Conservation (phyloP, 2,797 vertebrate species). For the Diplodus puntazzo region DNA sequence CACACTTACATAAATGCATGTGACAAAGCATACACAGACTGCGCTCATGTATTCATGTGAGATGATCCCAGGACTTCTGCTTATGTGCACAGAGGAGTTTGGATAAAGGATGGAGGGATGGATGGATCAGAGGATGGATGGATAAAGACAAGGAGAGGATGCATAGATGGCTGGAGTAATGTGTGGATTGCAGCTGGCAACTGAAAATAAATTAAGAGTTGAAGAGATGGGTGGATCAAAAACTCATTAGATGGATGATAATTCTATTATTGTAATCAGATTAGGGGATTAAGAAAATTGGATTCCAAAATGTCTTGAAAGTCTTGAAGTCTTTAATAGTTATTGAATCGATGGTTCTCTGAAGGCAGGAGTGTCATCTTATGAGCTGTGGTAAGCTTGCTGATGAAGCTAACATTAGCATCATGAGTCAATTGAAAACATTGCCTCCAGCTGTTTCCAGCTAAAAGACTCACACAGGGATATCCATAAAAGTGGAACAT, state of each 20-base stretch:
- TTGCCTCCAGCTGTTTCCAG: too few relatives aligned
- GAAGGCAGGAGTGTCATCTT: too few relatives aligned
- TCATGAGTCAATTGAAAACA: too few relatives aligned
- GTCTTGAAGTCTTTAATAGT: not conserved
- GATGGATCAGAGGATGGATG: conserved; percentile 6
- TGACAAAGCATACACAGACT: not conserved
- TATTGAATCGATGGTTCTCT: not conserved
- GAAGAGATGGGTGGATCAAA: not conserved
- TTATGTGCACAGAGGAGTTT: conserved; percentile 22
- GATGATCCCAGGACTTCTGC: conserved; percentile 51
- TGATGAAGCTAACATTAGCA: too few relatives aligned
- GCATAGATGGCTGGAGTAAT: not conserved
- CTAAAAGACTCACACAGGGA: too few relatives aligned
- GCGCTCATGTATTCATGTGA: conserved; percentile 32
- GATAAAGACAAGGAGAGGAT: conserved; percentile 1
- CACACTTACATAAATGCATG: not conserved
- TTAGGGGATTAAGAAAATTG: not conserved
- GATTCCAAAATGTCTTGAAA: not conserved
- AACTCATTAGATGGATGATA: not conserved
- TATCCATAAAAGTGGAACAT: too few relatives aligned
- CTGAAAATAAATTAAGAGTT: not conserved
- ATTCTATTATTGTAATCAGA: not conserved
- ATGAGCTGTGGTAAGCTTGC: too few relatives aligned
- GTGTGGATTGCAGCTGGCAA: not conserved
- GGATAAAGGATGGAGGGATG: conserved; percentile 6